Base-by-base conservation (phyloP, 2,888 invertebrate species). In the Melikaiella ostensackeni region DNA sequence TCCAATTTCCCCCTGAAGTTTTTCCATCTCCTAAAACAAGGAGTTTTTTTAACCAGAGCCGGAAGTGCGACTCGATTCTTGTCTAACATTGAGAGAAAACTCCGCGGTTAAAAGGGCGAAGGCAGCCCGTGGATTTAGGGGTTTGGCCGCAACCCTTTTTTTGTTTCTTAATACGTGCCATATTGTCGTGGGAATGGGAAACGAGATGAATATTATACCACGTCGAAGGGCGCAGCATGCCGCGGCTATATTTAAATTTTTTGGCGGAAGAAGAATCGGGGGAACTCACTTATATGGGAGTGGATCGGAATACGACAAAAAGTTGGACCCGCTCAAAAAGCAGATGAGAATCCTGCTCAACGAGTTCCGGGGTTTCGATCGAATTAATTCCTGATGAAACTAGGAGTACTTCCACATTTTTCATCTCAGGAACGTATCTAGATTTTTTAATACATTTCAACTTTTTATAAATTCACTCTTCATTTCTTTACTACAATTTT, bases 181-280 rank as follows among this genome's bases (percentile, higher is more conserved):
- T 83, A 87, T 84, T 85, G 86, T 87, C 89, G 89, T 89, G 89
- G 89, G 89, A 89, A 89, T 85, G 76, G 87, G 86, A 85, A 85
- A 87, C 79, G 82, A 81, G 81, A 83, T 83, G 83, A 79, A 76
- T 73, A 81, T 66, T 74, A 78, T 75, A 74, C 63, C 59, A 74
- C 62, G 42, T 75, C 77, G 76, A 66, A 77, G 81, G 82, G 84
- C 82, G 84, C 46, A 62, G 63, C 57, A 74, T 79, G 79, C 77
- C 79, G 82, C 61, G 77, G 79, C 85, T 88, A 87, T 88, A 88
- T 88, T 88, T 88, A 88, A 88, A 88, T 87, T 80, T 84, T 81
- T 81, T 78, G 74, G 80, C 80, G 74, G 80, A 83, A 75, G 79
- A 79, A 82, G 80, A 82, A 77, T 75, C 76, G 75, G 77, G 75